Base-by-base conservation (phyloP, 2,113 vertebrate genomes). In the Pseudonaja textilis region DNA sequence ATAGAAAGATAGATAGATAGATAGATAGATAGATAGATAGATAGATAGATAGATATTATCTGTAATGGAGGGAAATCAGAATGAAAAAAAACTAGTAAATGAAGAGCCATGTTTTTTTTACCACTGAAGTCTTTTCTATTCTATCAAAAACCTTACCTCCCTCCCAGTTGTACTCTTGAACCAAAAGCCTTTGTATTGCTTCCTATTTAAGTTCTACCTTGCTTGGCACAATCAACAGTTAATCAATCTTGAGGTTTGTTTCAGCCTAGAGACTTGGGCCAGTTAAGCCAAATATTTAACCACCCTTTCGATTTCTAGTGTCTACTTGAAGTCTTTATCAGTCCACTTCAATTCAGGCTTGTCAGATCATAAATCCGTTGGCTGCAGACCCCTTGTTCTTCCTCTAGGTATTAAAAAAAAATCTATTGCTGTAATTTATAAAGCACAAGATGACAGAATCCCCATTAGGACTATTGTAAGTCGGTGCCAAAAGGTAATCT, bases 401-500 rank as follows among this genome's bases (percentile, higher is more conserved):
- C 94, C 93, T 93, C 85, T 96, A 97, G 96, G 97, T 98, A 97
- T 97, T 95, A 97, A 97, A 97, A 96, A 96, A 96, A 95, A 59
- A n/a, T 64, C 10, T 97, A 97, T 91, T 97, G 91, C 90, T 93
- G 94, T 96, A 95, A 96, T 97, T 97, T 96, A 96, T 96, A 96
- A 97, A 97, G 96, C 95, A 94, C 90, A 96, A 95, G 93, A 96
- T 95, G 97, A 97, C 96, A 97, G 96, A 95, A 95, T 95, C 90
- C 95, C 94, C 94, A 97, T 97, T 97, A 94, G 74, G 91, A 95
- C 96, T 95, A 92, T 95, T 85, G 89, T 88, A 94, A 94, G 91
- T 92, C 93, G 93, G 94, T 97, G 96, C 97, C 98, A 98, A 96
- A 97, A 98, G 95, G 96, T 97, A 98, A 97, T 97, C 97, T 97